phyloP scores from a whole-genome alignment of 2,797 vertebrate species.

The Rhodeus uyekii region DNA sequence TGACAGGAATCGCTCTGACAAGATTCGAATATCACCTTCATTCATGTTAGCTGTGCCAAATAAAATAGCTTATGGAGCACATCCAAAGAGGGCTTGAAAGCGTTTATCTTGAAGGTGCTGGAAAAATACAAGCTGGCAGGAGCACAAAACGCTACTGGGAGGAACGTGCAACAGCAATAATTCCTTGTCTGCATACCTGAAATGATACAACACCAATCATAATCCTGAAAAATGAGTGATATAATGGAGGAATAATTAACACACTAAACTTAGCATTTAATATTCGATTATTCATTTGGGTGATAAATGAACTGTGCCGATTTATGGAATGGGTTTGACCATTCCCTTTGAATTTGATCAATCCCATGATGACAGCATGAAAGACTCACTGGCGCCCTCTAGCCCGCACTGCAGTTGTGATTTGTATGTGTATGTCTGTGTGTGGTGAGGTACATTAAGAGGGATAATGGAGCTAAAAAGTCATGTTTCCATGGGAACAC shows the following conservation, averaged over 20 bases:
- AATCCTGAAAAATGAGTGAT: not conserved
- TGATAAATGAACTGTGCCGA: not conserved
- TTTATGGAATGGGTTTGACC: not conserved
- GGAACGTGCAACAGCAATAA: slow-evolving; percentile 27
- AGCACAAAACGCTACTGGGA: not conserved
- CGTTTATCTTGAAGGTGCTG: slow-evolving; percentile 30
- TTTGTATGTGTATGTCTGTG: not conserved
- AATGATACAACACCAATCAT: slow-evolving; percentile 5
- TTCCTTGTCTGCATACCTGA: slow-evolving; percentile 21
- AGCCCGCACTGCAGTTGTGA: slow-evolving; percentile 42
- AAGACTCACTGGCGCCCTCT: slow-evolving; percentile 48
- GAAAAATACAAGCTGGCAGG: slow-evolving; percentile 33
- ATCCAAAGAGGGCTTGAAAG: slow-evolving; percentile 39
- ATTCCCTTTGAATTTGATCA: not conserved
- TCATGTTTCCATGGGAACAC: slow-evolving; percentile 73
- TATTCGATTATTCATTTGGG: not conserved
- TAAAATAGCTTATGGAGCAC: slow-evolving; percentile 35
- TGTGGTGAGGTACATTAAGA: slow-evolving; percentile 48
- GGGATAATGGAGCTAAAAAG: slow-evolving; percentile 64
- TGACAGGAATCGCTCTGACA: slow-evolving; percentile 42
- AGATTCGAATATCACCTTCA: slow-evolving; percentile 28
- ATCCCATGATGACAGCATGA: not conserved
- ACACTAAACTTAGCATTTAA: not conserved
- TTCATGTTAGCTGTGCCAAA: slow-evolving; percentile 34
- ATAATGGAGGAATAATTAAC: not conserved